Percentiles rank a stretch among this genome's conserved stretches.
Conservation (phyloP, 2,888 invertebrate genomes). For the Ceriagrion tenellum region DNA sequence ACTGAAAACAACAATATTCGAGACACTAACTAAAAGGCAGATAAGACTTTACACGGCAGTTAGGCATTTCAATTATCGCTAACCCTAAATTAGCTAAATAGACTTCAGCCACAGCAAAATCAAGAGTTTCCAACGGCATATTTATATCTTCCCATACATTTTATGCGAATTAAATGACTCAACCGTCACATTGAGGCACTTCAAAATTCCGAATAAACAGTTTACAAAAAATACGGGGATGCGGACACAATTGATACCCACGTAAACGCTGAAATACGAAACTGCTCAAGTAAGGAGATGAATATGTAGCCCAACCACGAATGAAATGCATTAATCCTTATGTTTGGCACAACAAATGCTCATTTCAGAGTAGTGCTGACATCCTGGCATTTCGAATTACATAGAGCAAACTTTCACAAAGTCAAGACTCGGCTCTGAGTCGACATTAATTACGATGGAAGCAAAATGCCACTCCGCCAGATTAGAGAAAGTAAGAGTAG, state of each 20-base stretch:
- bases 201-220: too few relatives aligned
- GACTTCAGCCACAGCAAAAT: too few relatives aligned
- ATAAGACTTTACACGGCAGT: too few relatives aligned
- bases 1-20: too few relatives aligned
- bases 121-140: too few relatives aligned
- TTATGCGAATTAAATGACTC: too few relatives aligned
- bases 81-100: too few relatives aligned
- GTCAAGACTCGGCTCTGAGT: slow-evolving; percentile 32
- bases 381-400: slow-evolving; percentile 33
- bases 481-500: slow-evolving; percentile 54
- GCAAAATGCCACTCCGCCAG: slow-evolving; percentile 59
- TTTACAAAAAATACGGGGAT: too few relatives aligned
- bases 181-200: too few relatives aligned
- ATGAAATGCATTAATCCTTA: neutral
- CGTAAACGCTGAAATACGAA: neutral
- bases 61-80: too few relatives aligned
- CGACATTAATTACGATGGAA: slow-evolving; percentile 52
- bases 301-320: neutral
- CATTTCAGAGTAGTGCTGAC: neutral
- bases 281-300: neutral
- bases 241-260: neutral
- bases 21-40: too few relatives aligned
- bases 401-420: slow-evolving; percentile 54
- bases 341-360: neutral
- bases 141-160: too few relatives aligned